Percentiles rank a stretch among this genome's conserved stretches.
Evolutionary conservation across 2,113 vertebrate genomes (phyloP).

Genomic region (Scopus umbretta): DNA sequence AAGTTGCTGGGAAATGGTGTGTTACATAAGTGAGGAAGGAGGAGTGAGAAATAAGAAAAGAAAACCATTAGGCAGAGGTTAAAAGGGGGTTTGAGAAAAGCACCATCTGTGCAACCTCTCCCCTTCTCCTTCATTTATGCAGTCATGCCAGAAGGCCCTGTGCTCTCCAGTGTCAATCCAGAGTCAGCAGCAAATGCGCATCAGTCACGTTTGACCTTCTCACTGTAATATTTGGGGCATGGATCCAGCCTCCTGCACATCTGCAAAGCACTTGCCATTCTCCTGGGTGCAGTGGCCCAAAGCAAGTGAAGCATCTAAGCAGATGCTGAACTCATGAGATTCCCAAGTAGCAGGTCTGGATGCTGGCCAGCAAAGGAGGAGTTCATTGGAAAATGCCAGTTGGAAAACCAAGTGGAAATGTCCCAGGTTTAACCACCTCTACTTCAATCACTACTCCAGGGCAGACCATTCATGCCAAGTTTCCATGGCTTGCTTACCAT

Average conservation of each 20-base stretch:
- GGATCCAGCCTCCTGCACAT: not conserved
- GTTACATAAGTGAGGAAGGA: not conserved
- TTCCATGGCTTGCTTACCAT: slow-evolving; percentile 13
- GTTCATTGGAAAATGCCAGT: not conserved
- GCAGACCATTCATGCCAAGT: not conserved
- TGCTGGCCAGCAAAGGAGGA: not conserved
- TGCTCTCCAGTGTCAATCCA: not conserved
- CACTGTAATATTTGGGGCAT: not conserved
- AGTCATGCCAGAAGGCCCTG: not conserved
- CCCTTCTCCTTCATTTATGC: not conserved
- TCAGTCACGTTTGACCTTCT: rapidly evolving
- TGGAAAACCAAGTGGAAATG: not conserved
- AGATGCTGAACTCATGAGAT: not conserved
- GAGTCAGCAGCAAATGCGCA: not conserved
- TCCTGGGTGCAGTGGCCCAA: not conserved
- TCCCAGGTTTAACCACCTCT: slow-evolving; percentile 1
- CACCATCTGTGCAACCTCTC: not conserved
- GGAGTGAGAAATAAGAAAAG: not conserved
- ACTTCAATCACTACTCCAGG: not conserved
- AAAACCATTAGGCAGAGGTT: not conserved
- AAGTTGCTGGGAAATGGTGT: not conserved
- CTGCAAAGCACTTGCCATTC: not conserved
- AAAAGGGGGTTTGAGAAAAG: not conserved
- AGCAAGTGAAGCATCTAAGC: not conserved
- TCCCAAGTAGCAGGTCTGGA: not conserved